Percentiles rank a stretch among this genome's conserved stretches.
These are phyloP conservation scores for Panurus biarmicus DNA, from an alignment of 2,113 vertebrate species.

Conservation along the genomic window DNA sequence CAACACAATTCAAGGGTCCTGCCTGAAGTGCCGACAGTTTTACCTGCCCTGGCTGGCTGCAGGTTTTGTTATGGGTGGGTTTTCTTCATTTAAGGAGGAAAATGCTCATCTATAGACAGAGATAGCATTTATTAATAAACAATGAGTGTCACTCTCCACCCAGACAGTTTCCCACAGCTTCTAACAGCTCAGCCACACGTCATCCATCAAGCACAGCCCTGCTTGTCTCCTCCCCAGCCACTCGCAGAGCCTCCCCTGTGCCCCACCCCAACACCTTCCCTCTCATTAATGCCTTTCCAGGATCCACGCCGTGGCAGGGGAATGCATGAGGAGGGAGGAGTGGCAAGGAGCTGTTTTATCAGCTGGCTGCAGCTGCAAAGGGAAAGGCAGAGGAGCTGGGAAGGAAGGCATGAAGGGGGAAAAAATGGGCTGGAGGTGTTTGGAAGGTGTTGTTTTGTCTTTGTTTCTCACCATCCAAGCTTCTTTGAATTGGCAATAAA, in stretches of 20 bases:
- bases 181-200: not conserved
- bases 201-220: rapidly evolving
- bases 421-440: not conserved
- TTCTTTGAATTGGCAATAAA: not conserved
- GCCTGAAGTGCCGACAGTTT: not conserved
- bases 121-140: not conserved
- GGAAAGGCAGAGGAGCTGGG: not conserved
- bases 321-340: not conserved
- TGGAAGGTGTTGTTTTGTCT: not conserved
- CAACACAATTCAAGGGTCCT: not conserved
- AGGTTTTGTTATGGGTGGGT: not conserved
- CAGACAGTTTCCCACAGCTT: not conserved
- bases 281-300: not conserved
- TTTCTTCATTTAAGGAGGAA: not conserved
- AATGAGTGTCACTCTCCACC: not conserved
- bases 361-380: not conserved
- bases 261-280: not conserved
- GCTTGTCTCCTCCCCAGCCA: not conserved
- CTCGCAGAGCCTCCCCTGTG: not conserved
- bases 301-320: rapidly evolving
- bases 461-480: not conserved
- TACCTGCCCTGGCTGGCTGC: not conserved
- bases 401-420: not conserved
- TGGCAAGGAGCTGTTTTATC: not conserved
- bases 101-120: not conserved